phyloP scores from a whole-genome alignment of 1,140 invertebrate genomes.

The Vollenhovia emeryi region DNA sequence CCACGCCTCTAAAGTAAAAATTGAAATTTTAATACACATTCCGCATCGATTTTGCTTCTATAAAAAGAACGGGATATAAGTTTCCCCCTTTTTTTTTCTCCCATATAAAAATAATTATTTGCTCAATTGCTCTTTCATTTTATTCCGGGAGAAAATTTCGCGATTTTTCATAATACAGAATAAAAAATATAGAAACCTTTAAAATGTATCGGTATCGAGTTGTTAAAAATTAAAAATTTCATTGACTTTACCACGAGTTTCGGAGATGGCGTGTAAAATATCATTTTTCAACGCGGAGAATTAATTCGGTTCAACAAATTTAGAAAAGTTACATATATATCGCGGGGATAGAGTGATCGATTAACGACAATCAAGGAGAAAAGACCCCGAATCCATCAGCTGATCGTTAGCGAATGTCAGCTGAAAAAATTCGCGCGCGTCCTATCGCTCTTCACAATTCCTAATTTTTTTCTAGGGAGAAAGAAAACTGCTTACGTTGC shows the following conservation, averaged over 20 bases:
- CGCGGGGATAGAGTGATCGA: neutral
- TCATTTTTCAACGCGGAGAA: neutral
- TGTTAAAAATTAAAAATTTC: constrained; percentile 9
- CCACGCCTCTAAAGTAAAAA: neutral
- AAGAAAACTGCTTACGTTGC: constrained; percentile 24
- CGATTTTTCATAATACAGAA: neutral
- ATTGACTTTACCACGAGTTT: neutral
- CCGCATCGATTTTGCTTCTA: neutral
- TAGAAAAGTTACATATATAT: neutral
- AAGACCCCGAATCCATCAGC: neutral
- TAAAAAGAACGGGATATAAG: neutral
- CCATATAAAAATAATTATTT: neutral
- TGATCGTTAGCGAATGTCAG: neutral
- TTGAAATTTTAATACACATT: neutral
- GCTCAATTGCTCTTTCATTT: neutral
- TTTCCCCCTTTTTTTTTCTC: neutral
- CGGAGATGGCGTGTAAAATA: neutral
- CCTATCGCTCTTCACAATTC: neutral
- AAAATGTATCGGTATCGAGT: neutral
- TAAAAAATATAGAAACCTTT: neutral
- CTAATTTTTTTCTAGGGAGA: neutral
- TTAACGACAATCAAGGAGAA: neutral
- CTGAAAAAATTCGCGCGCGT: neutral
- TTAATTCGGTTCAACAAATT: constrained; percentile 2
- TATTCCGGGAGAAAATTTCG: neutral